Base-by-base conservation (phyloP, 2,113 vertebrate genomes). In the Stictonetta naevosa region DNA sequence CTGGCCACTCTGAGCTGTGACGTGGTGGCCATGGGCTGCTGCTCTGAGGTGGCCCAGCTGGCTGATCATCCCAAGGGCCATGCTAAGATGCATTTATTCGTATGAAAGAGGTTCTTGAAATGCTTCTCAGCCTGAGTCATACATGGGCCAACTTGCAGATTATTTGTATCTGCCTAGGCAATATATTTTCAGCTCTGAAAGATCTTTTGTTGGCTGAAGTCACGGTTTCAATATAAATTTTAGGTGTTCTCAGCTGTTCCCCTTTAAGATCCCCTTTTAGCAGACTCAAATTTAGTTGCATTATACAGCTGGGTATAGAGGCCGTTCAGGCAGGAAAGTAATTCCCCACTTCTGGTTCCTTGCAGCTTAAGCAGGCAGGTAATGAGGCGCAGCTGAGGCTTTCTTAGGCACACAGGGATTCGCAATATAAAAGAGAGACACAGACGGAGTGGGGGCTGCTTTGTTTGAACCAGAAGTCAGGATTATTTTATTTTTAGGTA, bases 401-500 rank as follows among this genome's bases (percentile, higher is more conserved):
- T 75, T 34, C 6, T 73, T 2, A 22, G 53, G 63, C 8, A 9
- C 6, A 7, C 7, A 17, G 46, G 36, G 26, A 48, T 26, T 26
- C 10, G 15, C 2, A 4, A 4, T 5, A 15, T 25, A 34, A 62
- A 71, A 6, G 6, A 53, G 60, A 90, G 40, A 55, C 42, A 42
- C 3, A 28, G n/a, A 7, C 48, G 1, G 8, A 8, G 3, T 16
- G 2, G 2, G 6, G 18, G 0, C 0, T 40, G 29, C 3, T 38
- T 60, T 83, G 44, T 25, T 2, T 33, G n/a, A 66, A 40, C 1
- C 4, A 1, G 0, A 5, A n/a, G n/a, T n/a, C n/a, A n/a, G n/a
- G n/a, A n/a, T n/a, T n/a, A n/a, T n/a, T n/a, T n/a, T n/a, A n/a
- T n/a, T n/a, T n/a, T n/a, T 3, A 8, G 15, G 36, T 71, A 53